phyloP scores from a whole-genome alignment of 2,113 vertebrate genomes.

The Pygathrix nemaeus region DNA sequence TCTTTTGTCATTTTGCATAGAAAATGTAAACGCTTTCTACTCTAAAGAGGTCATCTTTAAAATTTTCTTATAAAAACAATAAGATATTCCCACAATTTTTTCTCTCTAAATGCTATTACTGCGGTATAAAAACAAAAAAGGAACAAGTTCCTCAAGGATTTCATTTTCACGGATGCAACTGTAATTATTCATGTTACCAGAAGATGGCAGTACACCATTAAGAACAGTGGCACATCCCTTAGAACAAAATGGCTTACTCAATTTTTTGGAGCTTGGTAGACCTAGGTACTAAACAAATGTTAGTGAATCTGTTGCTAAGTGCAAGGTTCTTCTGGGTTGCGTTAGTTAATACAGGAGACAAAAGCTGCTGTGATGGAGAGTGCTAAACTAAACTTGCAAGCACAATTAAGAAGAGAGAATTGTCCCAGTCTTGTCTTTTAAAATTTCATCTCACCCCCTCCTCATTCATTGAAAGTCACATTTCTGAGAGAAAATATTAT shows the following conservation, averaged over 20 bases:
- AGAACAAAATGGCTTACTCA: background rate
- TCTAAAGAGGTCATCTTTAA: background rate
- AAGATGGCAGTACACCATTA: slow-evolving; percentile 57
- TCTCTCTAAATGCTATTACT: background rate
- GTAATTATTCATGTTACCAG: slow-evolving; percentile 31
- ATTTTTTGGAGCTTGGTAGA: background rate
- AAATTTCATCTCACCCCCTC: background rate
- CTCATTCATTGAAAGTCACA: background rate
- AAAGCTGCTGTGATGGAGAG: background rate
- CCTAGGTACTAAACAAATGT: background rate
- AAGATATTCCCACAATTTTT: background rate
- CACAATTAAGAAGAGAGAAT: background rate
- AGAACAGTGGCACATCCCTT: background rate
- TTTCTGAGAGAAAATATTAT: background rate
- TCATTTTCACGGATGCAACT: background rate
- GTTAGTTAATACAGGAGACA: background rate
- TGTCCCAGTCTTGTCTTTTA: background rate
- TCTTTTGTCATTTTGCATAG: background rate
- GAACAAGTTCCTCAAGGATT: background rate
- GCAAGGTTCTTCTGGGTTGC: background rate
- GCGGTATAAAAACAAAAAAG: background rate
- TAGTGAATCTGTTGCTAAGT: background rate
- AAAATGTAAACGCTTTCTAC: background rate
- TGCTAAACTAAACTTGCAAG: background rate
- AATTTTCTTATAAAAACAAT: background rate